Evolutionary conservation across 2,888 invertebrate genomes (phyloP), one percentile per base, ranked within the genome.

Genomic region (Germaria angustata): DNA sequence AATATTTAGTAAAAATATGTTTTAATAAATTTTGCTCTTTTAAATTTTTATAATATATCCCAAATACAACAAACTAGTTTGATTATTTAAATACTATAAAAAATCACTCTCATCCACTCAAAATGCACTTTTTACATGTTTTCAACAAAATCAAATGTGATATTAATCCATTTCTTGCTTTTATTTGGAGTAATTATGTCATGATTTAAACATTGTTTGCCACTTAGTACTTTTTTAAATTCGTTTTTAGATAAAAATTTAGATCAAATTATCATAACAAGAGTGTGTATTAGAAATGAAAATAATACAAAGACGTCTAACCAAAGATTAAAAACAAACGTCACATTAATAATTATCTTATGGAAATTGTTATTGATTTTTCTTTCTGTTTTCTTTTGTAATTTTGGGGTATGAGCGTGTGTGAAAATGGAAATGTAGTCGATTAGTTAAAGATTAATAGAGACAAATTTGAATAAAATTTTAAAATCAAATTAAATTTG

Each of bases 201-300:
- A 13, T 55, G 41, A 55, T 69, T 69, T 44, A 22, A 28, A 32
- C 34, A 55, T 20, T 69, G 11, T 34, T 57, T 69, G 34, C 9
- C 34, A 13, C 28, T 71, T 15, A 44, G 7, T n/a, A 9, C 13
- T 13, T 55, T 44, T 13, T 44, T 32, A 28, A 28, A 5, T 28
- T 46, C 15, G 17, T 55, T 69, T 41, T 11, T 3, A 32, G n/a
- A 39, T 28, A 49, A 15, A 28, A 39, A 39, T 32, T 20, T 13
- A 28, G 13, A 41, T 20, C 17, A 55, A 41, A 61, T 61, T 41
- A 61, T 24, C 53, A 55, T 69, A 69, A 69, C 55, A n/a, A 20
- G 68, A 28, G 13, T 44, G 39, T 13, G n/a, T n/a, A 15, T 68
- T 20, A 41, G 17, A 17, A 22, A 22, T n/a, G 22, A 36, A 3